phyloP scores from a whole-genome alignment of 2,797 vertebrate species.

The Arctocebus calabarensis region DNA sequence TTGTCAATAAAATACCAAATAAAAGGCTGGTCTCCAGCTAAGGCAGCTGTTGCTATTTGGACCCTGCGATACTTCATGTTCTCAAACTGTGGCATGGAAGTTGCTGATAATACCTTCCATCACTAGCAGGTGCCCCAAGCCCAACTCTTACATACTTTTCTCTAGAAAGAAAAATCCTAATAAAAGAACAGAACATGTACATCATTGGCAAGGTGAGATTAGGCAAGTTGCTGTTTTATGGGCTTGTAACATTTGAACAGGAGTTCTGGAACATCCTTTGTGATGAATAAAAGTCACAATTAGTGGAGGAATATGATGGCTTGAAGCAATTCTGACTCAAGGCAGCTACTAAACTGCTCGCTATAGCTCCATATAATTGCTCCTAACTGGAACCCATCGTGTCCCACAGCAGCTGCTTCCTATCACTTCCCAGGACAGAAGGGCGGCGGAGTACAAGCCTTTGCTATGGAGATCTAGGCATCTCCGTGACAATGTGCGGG shows the following conservation, averaged over 20 bases:
- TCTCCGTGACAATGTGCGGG: background rate
- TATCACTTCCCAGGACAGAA: conserved; percentile 15
- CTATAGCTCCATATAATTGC: background rate
- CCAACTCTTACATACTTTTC: conserved; percentile 43
- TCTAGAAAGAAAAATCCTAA: conserved; percentile 63
- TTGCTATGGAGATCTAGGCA: background rate
- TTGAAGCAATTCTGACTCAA: background rate
- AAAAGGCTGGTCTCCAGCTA: conserved; percentile 83
- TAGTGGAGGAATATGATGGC: background rate
- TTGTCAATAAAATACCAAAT: conserved; percentile 86
- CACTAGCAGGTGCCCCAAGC: conserved; percentile 73
- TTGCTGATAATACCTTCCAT: conserved; percentile 77
- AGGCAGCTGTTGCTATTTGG: conserved; percentile 83
- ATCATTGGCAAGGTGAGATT: fast-evolving
- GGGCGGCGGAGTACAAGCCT: background rate
- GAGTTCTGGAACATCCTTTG: conserved; percentile 5
- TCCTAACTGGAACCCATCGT: background rate
- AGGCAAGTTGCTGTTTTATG: background rate
- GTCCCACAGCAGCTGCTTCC: background rate
- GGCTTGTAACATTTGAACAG: conserved; percentile 58
- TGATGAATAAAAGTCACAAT: conserved; percentile 58
- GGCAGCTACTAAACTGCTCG: background rate
- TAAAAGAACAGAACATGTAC: conserved; percentile 19
- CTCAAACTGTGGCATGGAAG: conserved; percentile 69
- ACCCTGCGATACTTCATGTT: conserved; percentile 67